Percentiles rank a stretch among this genome's conserved stretches.
Conservation (phyloP, 2,888 invertebrate genomes). For the Apotomis betuletana region DNA sequence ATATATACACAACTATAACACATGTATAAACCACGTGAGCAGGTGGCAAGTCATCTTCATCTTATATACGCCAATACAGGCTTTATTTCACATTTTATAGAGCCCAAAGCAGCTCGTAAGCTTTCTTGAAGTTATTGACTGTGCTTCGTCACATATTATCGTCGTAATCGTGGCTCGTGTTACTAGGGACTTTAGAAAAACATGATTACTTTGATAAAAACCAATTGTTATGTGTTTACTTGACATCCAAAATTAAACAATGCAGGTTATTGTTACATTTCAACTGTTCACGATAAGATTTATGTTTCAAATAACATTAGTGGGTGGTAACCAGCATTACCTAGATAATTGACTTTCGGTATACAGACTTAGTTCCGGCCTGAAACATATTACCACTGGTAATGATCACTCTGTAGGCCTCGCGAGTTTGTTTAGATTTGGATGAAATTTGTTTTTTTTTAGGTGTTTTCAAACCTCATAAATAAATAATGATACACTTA, state of each 20-base stretch:
- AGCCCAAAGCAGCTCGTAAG: constrained; percentile 7
- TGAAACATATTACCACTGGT: too few species aligned
- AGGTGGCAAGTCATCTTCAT: neutral
- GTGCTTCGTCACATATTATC: constrained; percentile 23
- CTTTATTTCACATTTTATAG: neutral
- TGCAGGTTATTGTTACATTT: constrained; percentile 41
- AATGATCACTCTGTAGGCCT: too few species aligned
- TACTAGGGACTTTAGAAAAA: constrained; percentile 33
- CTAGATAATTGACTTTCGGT: neutral
- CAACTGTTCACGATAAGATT: constrained; percentile 30
- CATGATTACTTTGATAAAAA: constrained; percentile 30
- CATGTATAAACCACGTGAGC: constrained; percentile 3
- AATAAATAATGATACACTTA: too few species aligned
- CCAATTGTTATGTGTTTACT: constrained; percentile 23
- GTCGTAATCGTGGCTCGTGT: constrained; percentile 25
- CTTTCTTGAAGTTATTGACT: constrained; percentile 18
- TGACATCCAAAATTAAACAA: constrained; percentile 26
- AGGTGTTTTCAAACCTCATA: too few species aligned
- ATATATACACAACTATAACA: neutral
- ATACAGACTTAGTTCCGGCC: neutral
- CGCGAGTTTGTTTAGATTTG: too few species aligned
- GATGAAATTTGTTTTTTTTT: too few species aligned
- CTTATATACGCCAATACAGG: neutral
- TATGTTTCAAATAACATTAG: constrained; percentile 2
- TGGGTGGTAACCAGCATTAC: neutral